Base-by-base conservation (phyloP, 1,140 invertebrate genomes). In the Apis florea region DNA sequence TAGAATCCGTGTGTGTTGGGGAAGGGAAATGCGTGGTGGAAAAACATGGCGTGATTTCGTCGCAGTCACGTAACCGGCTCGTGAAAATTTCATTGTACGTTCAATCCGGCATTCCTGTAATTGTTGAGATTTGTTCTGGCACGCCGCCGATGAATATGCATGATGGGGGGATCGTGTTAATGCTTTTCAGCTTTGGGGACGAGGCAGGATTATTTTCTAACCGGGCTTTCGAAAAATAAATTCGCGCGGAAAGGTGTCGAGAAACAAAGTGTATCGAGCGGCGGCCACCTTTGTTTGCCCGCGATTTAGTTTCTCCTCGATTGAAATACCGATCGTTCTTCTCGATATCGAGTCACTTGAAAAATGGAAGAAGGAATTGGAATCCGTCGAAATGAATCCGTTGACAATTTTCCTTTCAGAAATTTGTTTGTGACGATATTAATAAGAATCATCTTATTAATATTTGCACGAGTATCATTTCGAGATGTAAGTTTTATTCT, bases 31-130 rank as follows among this genome's bases (percentile, higher is more conserved):
- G 12, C 1, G 2, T 51, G 51, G 4, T 15, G 51, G 51, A 59
- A 73, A 73, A 73, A 73, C 10, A 31, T 47, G 56, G 24, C 31
- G 70, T 59, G 70, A 73, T 73, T 59, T 59, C 19, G 56, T 59
- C 19, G 56, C 47, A 59, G 70, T 73, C 70, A 73, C 70, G 70
- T 73, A 73, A 73, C 70, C 54, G 70, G 56, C 59, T 73, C 70
- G 70, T 73, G 70, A 73, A 73, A 73, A 73, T 73, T 73, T 73
- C 70, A 73, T 73, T 73, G 70, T 72, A n/a, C 70, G 70, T 73
- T 73, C 70, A 61, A 73, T 73, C 70, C 70, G 11, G 56, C 54
- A 49, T 73, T 17, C 56, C 70, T 73, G 70, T 73, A 73, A 73
- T 73, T 73, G 70, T 73, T 73, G 56, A 73, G 70, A 73, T 73